A percentile compares a stretch with the other conserved stretches of the same genome.
Conservation (phyloP, 1,140 invertebrate genomes). For the Micrasema minimum region DNA sequence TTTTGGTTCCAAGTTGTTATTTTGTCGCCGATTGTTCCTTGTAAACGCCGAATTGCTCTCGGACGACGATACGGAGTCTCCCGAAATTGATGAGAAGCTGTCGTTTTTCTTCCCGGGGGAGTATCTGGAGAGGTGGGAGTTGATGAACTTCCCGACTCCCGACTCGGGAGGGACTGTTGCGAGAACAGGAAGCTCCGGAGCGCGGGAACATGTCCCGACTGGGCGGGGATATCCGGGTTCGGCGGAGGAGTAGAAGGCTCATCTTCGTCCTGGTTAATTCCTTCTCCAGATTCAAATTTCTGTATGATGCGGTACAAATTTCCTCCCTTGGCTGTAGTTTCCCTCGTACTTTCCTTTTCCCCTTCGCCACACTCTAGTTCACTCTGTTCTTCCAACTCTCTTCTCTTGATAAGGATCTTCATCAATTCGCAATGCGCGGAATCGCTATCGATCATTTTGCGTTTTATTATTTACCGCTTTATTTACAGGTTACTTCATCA, state of each 20-base stretch:
- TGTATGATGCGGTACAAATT: slow-evolving; percentile 27
- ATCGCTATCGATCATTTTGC: slow-evolving; percentile 16
- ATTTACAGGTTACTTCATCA: slow-evolving; percentile 11
- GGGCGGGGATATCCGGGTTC: background rate
- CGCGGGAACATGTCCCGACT: background rate
- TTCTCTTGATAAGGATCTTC: slow-evolving; percentile 15
- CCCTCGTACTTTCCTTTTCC: background rate
- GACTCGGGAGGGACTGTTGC: background rate
- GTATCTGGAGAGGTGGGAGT: slow-evolving; percentile 13
- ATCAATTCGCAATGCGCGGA: slow-evolving; percentile 6
- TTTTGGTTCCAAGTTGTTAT: background rate
- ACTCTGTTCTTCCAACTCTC: background rate
- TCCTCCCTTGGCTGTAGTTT: slow-evolving; percentile 14
- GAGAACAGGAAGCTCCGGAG: background rate
- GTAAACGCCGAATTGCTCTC: background rate
- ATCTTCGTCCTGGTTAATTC: background rate
- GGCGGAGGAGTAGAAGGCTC: background rate
- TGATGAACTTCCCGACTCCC: slow-evolving; percentile 15
- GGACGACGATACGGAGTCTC: slow-evolving; percentile 6
- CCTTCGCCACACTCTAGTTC: background rate
- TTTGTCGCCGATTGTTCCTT: background rate
- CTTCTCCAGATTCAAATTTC: slow-evolving; percentile 10
- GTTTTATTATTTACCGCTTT: background rate
- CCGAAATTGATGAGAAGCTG: slow-evolving; percentile 24
- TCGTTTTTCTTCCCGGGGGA: slow-evolving; percentile 14